Conservation (phyloP, 2,888 invertebrate genomes). For the Chaetogeoica ovagalla region DNA sequence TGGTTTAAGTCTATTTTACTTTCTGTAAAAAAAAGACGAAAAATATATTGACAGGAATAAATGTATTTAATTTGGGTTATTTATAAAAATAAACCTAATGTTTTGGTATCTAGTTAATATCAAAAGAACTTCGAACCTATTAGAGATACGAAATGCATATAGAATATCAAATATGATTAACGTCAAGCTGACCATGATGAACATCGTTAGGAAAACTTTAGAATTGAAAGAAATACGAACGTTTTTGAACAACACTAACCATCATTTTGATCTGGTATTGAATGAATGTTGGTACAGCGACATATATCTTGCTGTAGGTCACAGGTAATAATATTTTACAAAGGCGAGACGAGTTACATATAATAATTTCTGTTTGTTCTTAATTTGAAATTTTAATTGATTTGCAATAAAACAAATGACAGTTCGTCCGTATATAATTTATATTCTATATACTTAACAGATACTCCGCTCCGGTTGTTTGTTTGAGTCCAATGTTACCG, state of each 20-base stretch:
- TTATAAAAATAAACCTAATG: no score
- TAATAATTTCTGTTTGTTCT: no score
- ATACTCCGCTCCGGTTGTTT: slow-evolving; percentile 17
- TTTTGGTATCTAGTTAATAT: neutral
- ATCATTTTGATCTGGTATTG: slow-evolving; percentile 4
- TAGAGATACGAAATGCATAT: slow-evolving; percentile 1
- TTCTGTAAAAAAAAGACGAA: no score
- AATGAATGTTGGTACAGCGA: slow-evolving; percentile 24
- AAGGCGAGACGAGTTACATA: no score
- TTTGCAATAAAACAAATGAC: no score
- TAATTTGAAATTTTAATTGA: no score
- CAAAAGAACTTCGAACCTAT: neutral
- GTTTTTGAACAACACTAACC: slow-evolving; percentile 1
- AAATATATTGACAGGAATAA: no score
- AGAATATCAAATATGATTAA: neutral
- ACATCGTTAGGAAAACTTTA: neutral
- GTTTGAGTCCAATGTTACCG: slow-evolving; percentile 28
- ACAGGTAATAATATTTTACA: slow-evolving; percentile 1
- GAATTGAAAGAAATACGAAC: slow-evolving; percentile 5
- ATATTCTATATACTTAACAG: neutral
- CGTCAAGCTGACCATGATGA: slow-evolving; percentile 3
- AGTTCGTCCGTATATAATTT: no score
- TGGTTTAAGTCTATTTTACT: no score
- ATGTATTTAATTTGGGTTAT: neutral
- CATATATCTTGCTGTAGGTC: neutral